phyloP scores from a whole-genome alignment of 1,140 invertebrate species.

The Dinoponera quadriceps region DNA sequence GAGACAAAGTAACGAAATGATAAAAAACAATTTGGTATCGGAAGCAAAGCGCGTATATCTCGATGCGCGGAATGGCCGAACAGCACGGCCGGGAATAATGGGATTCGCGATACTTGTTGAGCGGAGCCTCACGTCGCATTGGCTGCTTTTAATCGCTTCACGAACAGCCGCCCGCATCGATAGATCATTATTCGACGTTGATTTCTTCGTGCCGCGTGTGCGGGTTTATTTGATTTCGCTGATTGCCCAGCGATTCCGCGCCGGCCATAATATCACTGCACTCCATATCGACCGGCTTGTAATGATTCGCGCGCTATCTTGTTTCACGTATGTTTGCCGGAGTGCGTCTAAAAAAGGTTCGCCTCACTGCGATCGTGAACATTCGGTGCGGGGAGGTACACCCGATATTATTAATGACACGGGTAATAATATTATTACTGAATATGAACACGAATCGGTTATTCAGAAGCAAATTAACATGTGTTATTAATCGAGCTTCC shows the following conservation, averaged over 20 bases:
- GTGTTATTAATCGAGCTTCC: conserved; percentile 34
- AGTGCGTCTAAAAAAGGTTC: conserved; percentile 19
- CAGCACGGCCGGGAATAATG: conserved; percentile 33
- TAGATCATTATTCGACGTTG: conserved; percentile 58
- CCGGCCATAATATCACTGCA: conserved; percentile 31
- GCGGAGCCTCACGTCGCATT: conserved; percentile 25
- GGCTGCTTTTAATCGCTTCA: conserved; percentile 45
- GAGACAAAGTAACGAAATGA: neutral
- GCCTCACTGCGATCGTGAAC: neutral
- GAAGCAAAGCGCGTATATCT: neutral
- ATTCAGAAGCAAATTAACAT: conserved; percentile 43
- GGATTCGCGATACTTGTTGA: conserved; percentile 55
- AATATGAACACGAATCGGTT: neutral
- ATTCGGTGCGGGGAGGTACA: neutral
- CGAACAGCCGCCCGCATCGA: conserved; percentile 41
- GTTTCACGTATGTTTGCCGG: conserved; percentile 28
- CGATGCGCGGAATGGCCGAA: conserved; percentile 6
- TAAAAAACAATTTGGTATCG: neutral
- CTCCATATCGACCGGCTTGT: conserved; percentile 39
- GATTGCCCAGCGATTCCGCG: conserved; percentile 45
- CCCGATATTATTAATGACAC: conserved; percentile 36
- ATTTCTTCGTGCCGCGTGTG: conserved; percentile 53
- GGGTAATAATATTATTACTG: conserved; percentile 27
- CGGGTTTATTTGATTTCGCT: conserved; percentile 59
- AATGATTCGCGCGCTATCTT: conserved; percentile 46